Evolutionary conservation across 2,113 vertebrate genomes (phyloP).

Genomic region (Colossoma macropomum): DNA sequence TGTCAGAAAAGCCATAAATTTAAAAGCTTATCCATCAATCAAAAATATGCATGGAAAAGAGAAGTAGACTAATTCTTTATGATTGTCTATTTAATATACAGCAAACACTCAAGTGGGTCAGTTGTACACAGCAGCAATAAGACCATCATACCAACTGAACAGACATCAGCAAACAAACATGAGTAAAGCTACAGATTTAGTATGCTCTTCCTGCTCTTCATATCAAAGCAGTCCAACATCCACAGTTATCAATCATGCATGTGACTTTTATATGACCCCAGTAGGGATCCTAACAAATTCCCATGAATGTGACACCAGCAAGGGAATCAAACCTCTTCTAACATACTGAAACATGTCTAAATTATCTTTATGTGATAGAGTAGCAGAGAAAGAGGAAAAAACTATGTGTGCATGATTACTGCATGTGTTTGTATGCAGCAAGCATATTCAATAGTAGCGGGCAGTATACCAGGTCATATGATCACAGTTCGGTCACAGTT

Average conservation of each 20-base stretch:
- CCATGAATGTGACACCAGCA: too few relatives aligned
- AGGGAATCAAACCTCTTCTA: too few relatives aligned
- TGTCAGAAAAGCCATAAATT: constrained; percentile 26
- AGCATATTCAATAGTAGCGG: too few relatives aligned
- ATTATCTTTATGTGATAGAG: too few relatives aligned
- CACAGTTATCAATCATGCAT: background rate
- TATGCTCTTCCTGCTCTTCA: constrained; percentile 16
- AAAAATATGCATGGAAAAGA: constrained; percentile 21
- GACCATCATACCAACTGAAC: constrained; percentile 16
- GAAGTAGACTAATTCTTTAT: constrained; percentile 43
- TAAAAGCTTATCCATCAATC: constrained; percentile 41
- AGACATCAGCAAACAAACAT: constrained; percentile 46
- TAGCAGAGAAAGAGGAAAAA: too few relatives aligned
- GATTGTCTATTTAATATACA: constrained; percentile 39
- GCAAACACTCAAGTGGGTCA: constrained; percentile 31
- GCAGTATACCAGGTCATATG: too few relatives aligned
- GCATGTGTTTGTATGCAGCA: too few relatives aligned
- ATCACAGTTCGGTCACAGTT: too few relatives aligned
- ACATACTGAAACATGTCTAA: too few relatives aligned
- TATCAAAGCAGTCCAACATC: constrained; percentile 23
- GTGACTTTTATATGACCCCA: too few relatives aligned
- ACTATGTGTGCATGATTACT: too few relatives aligned
- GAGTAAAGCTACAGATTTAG: constrained; percentile 36
- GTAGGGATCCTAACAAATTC: too few relatives aligned
- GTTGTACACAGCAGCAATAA: constrained; percentile 40